These are phyloP conservation scores for Clytia hemisphaerica DNA, from an alignment of 30 jellyfish, hydroid and myxozoan genomes.

Conservation along the genomic window DNA sequence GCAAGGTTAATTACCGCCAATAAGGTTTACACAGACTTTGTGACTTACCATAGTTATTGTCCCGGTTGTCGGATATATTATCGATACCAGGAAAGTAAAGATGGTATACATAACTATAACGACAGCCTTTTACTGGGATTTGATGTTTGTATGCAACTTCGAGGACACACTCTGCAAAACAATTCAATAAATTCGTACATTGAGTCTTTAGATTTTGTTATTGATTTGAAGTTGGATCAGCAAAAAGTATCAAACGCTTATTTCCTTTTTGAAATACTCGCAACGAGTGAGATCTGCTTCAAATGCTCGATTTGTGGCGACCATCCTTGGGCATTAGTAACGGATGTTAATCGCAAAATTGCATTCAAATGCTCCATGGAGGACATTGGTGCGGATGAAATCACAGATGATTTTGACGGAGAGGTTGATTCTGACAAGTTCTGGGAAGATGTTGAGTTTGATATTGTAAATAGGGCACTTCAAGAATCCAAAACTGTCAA, in stretches of 20 bases:
- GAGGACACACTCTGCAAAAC: constrained; percentile 20
- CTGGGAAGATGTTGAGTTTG: constrained; percentile 27
- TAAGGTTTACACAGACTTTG: constrained; percentile 10
- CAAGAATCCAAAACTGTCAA: background rate
- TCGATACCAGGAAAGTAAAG: constrained; percentile 44
- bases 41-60: constrained; percentile 28
- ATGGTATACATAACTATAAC: constrained; percentile 47
- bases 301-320: constrained; percentile 33
- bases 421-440: constrained; percentile 14
- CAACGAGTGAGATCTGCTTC: constrained; percentile 1
- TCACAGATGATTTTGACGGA: constrained; percentile 12
- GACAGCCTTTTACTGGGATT: constrained; percentile 27
- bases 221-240: background rate
- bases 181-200: constrained; percentile 13
- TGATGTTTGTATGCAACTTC: constrained; percentile 28
- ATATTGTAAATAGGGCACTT: constrained; percentile 21
- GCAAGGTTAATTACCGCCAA: constrained; percentile 13
- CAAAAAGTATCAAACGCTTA: constrained; percentile 12
- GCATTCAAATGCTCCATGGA: constrained; percentile 25
- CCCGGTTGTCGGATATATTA: constrained; percentile 22
- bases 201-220: background rate
- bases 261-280: constrained; percentile 33
- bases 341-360: constrained; percentile 49
- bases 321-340: constrained; percentile 34
- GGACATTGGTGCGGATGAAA: background rate